Evolutionary conservation across 2,797 vertebrate genomes (phyloP), one percentile per base, ranked within the genome.

Genomic region (Bradypodion pumilum): DNA sequence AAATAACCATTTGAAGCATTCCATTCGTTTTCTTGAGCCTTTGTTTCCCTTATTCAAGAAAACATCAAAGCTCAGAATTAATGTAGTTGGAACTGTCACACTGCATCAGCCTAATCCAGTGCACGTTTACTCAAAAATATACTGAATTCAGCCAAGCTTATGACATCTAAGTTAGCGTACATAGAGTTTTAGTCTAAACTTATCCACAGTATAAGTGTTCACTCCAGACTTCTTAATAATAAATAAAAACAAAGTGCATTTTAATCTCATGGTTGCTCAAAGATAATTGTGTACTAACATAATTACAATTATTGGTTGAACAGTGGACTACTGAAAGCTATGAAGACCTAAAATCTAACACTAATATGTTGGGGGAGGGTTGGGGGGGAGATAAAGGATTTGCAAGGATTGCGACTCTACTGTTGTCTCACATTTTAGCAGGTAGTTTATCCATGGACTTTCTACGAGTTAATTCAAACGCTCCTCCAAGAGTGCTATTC

Each of bases 1-100:
- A 80, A 81, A 89, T 60, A 69, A 12, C 35, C 1, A 73, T 72
- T 76, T 49, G 81, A 83, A 59, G 69, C 16, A 35, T 56, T 83
- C 84, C 40, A 52, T 63, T 74, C 4, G 37, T 19, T 27, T 72
- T 63, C 63, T 23, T 69, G 65, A 74, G 40, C 60, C 59, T 85
- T 46, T 76, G 44, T 49, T 85, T 68, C 65, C 29, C 78, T n/a
- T 75, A 35, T 35, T 52, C 44, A 77, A 49, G 21, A 44, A 40
- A 81, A 77, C 32, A 81, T 76, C 46, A 44, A 72, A 85, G 7
- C 65, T 81, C 32, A 70, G 46, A 16, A 44, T 49, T 13, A 81
- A 25, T 19, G n/a, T 4, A 68, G 19, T n/a, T 63, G 66, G 49
- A 70, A 62, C 76, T 70, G 32, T 70, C 63, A 75, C 37, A n/a